phyloP scores from a whole-genome alignment of 1,140 invertebrate species.

The Ephestia elutella region DNA sequence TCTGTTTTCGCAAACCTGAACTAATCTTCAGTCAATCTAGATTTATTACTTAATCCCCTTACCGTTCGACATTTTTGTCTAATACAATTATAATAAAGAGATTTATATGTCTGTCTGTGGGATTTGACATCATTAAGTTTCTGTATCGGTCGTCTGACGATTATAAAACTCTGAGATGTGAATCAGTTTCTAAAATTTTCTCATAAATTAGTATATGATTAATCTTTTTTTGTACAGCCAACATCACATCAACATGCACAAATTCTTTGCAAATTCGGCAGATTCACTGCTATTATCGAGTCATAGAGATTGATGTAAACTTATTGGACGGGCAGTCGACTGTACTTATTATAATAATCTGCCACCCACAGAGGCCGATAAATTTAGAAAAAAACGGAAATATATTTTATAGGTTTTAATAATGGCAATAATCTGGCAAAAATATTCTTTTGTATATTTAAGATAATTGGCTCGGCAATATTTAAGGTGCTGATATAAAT shows the following conservation, averaged over 20 bases:
- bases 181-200: not conserved
- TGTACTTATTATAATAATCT: not conserved
- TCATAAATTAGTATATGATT: not conserved
- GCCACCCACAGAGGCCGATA: not conserved
- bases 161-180: not conserved
- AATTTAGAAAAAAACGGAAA: not conserved
- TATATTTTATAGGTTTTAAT: constrained; percentile 1
- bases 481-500: not conserved
- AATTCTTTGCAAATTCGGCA: no score
- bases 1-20: constrained; percentile 5
- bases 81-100: not conserved
- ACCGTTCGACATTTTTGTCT: constrained; percentile 6
- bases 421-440: not conserved
- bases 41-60: constrained; percentile 7
- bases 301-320: no score
- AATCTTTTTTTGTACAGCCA: not conserved
- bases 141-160: not conserved
- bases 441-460: not conserved
- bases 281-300: no score
- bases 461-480: not conserved
- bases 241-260: no score
- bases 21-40: constrained; percentile 1
- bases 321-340: no score
- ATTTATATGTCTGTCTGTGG: constrained; percentile 4
- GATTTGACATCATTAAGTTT: constrained; percentile 4